Evolutionary conservation across 92 coral and sea anemone genomes (phyloP), one percentile per base, ranked within the genome.

Genomic region (Zoanthus sansibaricus): DNA sequence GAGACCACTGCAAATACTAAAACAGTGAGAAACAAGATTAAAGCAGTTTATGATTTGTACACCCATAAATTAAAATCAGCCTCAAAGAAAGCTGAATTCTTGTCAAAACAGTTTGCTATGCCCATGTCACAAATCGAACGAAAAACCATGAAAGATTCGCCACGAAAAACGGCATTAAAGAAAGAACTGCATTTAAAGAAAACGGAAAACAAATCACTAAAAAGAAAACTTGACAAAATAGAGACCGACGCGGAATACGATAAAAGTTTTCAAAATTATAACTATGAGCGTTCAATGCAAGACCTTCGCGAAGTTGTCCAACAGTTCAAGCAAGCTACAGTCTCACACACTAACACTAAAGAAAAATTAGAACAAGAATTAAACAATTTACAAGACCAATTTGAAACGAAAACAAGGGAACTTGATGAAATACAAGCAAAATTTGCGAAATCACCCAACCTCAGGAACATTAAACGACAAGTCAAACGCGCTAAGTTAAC

Each of bases 101-200:
- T 74, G 78, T 45, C 78, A 74, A 74, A 74, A 46, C 25, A 17
- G 78, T 74, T 74, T 46, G 78, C 46, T 74, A 48, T 74, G 58
- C 78, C 78, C 30, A 45, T 74, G 58, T 74, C 78, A 32, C 78
- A 44, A 46, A 48, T 74, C 56, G 78, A 73, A 73, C 56, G 58
- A 46, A 73, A 45, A 15, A 46, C 54, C 12, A 15, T 73, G 78
- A 73, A 73, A 45, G 78, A 74, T 42, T 15, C 58, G 30, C 78
- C 78, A 74, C 20, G 55, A n/a, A 74, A 74, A 45, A 74, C 16
- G 30, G 76, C 76, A 74, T 74, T 45, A 46, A 74, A 74, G 78
- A 74, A n/a, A 46, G 78, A 74, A 74, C 78, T 74, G 78, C 58
- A 45, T 5, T 20, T 68, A 25, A 20, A 68, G 42, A 68, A 74